Base-by-base conservation (phyloP, 2,113 vertebrate genomes). In the Clinocottus analis region DNA sequence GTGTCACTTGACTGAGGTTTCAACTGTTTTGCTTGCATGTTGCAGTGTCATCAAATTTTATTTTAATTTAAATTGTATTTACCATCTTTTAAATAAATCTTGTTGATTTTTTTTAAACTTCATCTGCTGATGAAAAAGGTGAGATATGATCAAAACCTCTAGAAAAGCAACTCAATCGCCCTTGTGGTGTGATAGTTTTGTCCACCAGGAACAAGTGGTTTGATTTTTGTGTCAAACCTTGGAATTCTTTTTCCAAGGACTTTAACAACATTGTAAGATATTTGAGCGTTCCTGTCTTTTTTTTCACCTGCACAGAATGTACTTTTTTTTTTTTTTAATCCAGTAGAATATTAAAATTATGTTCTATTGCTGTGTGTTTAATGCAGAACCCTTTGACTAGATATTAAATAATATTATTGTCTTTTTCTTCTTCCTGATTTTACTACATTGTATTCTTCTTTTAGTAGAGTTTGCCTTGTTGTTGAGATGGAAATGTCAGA, bases 1-100 rank as follows among this genome's bases (percentile, higher is more conserved):
- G 59, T 47, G 69, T 59, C 19, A 55, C 79, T 58, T 56, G 59
- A 2, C 4, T 75, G 25, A 33, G 47, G 53, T 14, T 37, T 31
- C n/a, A 1, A 25, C n/a, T 7, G 13, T 45, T 45, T 21, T 49
- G 47, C 47, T 49, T 21, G 17, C 7, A 49, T 25, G 23, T 25
- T 55, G 51, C n/a, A 51, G 39, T 16, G 9, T 29, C 21, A 10
- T 35, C 29, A 17, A 21, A 23, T 35, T 49, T 33, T 33, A 41
- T 41, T 41, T 41, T 41, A 41, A 41, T 41, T 33, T 12, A 41
- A 12, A 41, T 41, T 41, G 10, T 12, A 41, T 41, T 41, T 14
- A 43, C 12, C 41, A 2, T 43, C 13, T 43, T 43, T 43, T 0
- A 43, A 43, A 43, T 43, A 43, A 43, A 13, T 43, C 41, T 43